phyloP scores from a whole-genome alignment of 2,797 vertebrate species.

The Nannoperca australis region DNA sequence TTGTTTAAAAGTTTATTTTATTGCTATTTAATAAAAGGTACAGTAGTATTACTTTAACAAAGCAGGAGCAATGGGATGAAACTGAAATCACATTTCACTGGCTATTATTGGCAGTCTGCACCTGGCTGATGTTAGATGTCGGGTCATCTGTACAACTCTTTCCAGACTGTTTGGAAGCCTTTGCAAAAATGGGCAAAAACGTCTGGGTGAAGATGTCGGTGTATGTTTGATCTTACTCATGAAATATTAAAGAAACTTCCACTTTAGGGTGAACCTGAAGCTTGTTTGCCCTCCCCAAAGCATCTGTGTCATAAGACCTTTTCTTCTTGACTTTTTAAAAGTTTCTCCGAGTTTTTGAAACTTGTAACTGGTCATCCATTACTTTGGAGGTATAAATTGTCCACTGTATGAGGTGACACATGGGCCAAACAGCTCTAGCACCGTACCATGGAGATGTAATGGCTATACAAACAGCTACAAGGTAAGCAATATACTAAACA shows the following conservation, averaged over 20 bases:
- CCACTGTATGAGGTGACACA: conserved; percentile 17
- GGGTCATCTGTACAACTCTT: conserved; percentile 9
- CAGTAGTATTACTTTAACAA: too few relatives aligned
- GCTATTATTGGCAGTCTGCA: neutral
- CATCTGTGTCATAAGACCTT: neutral
- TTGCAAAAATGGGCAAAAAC: conserved; percentile 3
- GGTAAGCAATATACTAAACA: neutral
- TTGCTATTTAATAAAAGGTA: too few relatives aligned
- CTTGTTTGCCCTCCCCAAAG: neutral
- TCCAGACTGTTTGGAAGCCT: neutral
- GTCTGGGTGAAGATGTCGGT: neutral
- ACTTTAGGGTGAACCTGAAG: conserved; percentile 14
- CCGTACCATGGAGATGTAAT: too few relatives aligned
- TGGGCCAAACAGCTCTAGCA: neutral
- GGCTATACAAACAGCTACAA: neutral
- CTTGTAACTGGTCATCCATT: conserved; percentile 3
- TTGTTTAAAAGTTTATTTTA: too few relatives aligned
- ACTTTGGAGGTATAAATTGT: conserved; percentile 9
- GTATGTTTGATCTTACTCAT: conserved; percentile 34
- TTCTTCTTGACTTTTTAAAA: conserved; percentile 16
- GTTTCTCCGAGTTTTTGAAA: conserved; percentile 12
- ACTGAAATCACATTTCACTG: neutral
- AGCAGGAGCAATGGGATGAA: too few relatives aligned
- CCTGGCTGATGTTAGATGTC: neutral
- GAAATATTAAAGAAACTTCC: conserved; percentile 29